Conservation (phyloP, 2,888 invertebrate species). For the Caenorhabditis sp. region DNA sequence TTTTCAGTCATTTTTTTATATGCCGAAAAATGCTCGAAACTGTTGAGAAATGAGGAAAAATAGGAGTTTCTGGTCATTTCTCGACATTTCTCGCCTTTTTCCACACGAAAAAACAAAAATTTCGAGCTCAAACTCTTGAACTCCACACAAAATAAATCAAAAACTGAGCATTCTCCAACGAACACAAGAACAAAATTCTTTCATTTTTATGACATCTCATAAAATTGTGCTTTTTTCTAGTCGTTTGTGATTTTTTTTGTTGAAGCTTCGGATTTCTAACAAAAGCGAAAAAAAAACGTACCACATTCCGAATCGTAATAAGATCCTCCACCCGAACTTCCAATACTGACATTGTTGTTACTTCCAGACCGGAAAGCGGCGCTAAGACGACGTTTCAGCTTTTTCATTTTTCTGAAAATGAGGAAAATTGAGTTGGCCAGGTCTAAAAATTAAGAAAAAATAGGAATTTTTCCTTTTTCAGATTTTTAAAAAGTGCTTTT, state of each 20-base stretch:
- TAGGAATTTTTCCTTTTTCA: too few species aligned
- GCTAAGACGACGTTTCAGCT: constrained; percentile 59
- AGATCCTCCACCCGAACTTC: constrained; percentile 25
- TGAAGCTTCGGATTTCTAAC: too few species aligned
- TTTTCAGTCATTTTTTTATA: too few species aligned
- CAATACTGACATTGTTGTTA: constrained; percentile 39
- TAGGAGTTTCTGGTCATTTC: too few species aligned
- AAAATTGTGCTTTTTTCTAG: background rate
- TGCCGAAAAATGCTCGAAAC: background rate
- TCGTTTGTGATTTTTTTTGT: background rate
- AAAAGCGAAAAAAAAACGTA: constrained; percentile 9
- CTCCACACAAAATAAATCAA: background rate
- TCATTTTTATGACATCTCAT: constrained; percentile 3
- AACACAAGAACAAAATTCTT: background rate
- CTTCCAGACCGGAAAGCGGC: constrained; percentile 55
- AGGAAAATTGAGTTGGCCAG: background rate
- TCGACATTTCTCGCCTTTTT: too few species aligned
- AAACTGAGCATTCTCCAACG: background rate
- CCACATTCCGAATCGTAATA: constrained; percentile 44
- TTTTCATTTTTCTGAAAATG: constrained; percentile 53
- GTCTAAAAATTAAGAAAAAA: too few species aligned
- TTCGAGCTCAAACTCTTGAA: too few species aligned
- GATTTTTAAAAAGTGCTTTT: too few species aligned
- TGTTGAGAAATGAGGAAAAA: too few species aligned
- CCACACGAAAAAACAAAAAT: too few species aligned